Evolutionary conservation across 2,888 invertebrate species (phyloP).

Genomic region (Rhaphigaster nebulosa): DNA sequence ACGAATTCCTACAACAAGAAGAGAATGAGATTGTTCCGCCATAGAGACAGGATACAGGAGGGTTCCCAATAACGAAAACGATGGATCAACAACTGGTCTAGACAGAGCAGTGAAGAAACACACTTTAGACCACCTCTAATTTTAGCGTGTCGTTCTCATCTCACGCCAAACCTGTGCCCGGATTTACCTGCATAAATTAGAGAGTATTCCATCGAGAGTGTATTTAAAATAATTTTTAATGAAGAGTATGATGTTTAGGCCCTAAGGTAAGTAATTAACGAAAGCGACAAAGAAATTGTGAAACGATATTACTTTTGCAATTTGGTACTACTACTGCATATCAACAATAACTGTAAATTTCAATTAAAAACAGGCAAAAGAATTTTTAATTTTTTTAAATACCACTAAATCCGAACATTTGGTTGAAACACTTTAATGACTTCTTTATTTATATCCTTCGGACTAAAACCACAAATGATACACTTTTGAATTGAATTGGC

Average conservation of each 20-base stretch:
- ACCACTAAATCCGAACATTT: too few species aligned
- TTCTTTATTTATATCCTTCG: too few species aligned
- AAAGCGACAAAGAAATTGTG: not conserved
- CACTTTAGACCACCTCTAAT: conserved; percentile 19
- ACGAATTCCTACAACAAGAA: not conserved
- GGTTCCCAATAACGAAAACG: not conserved
- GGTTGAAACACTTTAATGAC: too few species aligned
- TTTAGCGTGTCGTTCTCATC: not conserved
- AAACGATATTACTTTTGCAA: not conserved
- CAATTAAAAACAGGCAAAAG: not conserved
- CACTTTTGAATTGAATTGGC: too few species aligned
- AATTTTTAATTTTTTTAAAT: too few species aligned
- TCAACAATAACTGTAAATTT: not conserved
- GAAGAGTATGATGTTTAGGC: too few species aligned
- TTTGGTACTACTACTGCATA: too few species aligned
- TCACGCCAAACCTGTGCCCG: conserved; percentile 7
- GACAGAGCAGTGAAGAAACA: conserved; percentile 18
- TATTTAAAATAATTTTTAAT: too few species aligned
- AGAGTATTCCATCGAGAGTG: not conserved
- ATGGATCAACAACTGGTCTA: not conserved
- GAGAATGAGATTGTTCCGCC: not conserved
- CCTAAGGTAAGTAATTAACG: too few species aligned
- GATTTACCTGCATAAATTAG: not conserved
- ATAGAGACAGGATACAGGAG: not conserved
- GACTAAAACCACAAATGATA: too few species aligned